A percentile compares a stretch with the other conserved stretches of the same genome.
Conservation (phyloP, 2,113 vertebrate species). For the Girardinichthys multiradiatus region DNA sequence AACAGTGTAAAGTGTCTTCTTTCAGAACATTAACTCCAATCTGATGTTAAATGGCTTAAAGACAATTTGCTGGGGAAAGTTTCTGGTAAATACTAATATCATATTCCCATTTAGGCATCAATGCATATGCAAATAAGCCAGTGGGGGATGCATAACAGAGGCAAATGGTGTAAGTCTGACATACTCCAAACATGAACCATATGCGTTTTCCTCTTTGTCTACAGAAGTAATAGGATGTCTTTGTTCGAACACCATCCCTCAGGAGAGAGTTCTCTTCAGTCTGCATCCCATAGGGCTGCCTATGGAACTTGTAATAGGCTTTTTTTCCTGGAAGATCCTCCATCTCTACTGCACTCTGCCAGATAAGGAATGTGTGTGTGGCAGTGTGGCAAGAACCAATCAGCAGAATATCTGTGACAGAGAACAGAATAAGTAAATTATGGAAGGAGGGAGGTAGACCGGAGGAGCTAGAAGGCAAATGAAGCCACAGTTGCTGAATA, state of each 20-base stretch:
- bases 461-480: constrained; percentile 67
- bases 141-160: constrained; percentile 38
- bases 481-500: constrained; percentile 54
- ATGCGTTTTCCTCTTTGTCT: constrained; percentile 71
- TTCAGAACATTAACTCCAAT: constrained; percentile 50
- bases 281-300: constrained; percentile 60
- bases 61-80: constrained; percentile 32
- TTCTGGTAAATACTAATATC: constrained; percentile 71
- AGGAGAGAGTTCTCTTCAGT: constrained; percentile 63
- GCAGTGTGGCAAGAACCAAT: constrained; percentile 57
- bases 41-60: constrained; percentile 54
- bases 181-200: constrained; percentile 77
- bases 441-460: constrained; percentile 53
- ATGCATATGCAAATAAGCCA: constrained; percentile 73
- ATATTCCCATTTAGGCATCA: constrained; percentile 62
- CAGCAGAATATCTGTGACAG: constrained; percentile 66
- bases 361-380: constrained; percentile 59
- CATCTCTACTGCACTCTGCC: constrained; percentile 55
- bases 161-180: constrained; percentile 65
- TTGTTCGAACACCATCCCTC: constrained; percentile 66
- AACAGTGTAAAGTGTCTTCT: constrained; percentile 51
- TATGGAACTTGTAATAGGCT: constrained; percentile 48
- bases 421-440: constrained; percentile 65
- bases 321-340: constrained; percentile 70
- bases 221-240: constrained; percentile 76